phyloP scores from a whole-genome alignment of 1,140 invertebrate species.

The Teleogryllus occipitalis region DNA sequence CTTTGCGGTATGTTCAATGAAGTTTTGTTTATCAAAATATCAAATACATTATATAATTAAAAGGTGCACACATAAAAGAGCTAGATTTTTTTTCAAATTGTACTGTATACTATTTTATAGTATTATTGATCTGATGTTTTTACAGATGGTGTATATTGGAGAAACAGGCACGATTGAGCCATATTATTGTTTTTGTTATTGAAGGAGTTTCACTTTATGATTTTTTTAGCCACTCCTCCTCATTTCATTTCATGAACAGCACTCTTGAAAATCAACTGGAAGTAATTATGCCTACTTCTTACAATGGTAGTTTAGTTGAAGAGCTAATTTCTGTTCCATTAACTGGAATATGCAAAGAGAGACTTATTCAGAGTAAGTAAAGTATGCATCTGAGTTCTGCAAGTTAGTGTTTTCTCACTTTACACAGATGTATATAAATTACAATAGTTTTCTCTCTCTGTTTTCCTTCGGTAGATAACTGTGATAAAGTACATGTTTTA shows the following conservation, averaged over 20 bases:
- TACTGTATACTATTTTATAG: constrained; percentile 17
- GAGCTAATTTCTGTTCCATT: constrained; percentile 69
- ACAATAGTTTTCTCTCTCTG: too few relatives aligned
- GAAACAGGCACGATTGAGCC: constrained; percentile 56
- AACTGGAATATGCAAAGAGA: constrained; percentile 54
- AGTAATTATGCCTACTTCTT: constrained; percentile 59
- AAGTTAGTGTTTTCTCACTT: too few relatives aligned
- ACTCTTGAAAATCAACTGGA: constrained; percentile 59
- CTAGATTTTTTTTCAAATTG: neutral
- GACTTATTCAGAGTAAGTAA: constrained; percentile 44
- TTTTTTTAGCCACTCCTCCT: constrained; percentile 53
- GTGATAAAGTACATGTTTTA: too few relatives aligned
- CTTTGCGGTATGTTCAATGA: constrained; percentile 4
- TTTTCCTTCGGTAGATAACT: too few relatives aligned
- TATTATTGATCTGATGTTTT: neutral
- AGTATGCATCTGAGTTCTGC: too few relatives aligned
- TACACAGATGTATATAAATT: too few relatives aligned
- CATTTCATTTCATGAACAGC: constrained; percentile 47
- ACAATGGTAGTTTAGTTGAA: constrained; percentile 60
- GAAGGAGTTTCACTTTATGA: constrained; percentile 69
- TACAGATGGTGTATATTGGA: constrained; percentile 71
- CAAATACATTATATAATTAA: neutral
- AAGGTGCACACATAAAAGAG: neutral
- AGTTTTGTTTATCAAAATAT: neutral
- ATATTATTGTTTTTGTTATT: constrained; percentile 63